Percentiles rank a stretch among this genome's conserved stretches.
Conservation (phyloP, 2,797 vertebrate species). For the Oryzias dopingdopingensis region DNA sequence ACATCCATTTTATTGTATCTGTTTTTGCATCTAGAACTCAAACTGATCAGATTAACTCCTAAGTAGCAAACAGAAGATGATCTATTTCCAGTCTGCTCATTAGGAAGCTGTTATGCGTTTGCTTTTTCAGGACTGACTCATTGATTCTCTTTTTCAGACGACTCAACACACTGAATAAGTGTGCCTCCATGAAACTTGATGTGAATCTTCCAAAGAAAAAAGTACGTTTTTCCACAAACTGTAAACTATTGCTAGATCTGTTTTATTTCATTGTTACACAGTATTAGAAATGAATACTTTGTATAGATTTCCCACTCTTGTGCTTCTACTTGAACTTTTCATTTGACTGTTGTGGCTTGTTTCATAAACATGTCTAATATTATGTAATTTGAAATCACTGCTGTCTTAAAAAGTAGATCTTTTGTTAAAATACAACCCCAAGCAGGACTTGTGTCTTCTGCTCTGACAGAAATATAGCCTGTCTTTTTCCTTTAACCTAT, state of each 20-base stretch:
- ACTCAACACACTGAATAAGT: slow-evolving; percentile 97
- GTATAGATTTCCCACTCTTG: background rate
- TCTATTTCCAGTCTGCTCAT: slow-evolving; percentile 31
- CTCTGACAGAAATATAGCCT: slow-evolving; percentile 17
- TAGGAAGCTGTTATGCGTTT: slow-evolving; percentile 12
- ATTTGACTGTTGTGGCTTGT: too few species aligned
- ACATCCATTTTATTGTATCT: slow-evolving; percentile 38
- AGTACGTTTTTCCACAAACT: slow-evolving; percentile 74
- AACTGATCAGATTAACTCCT: slow-evolving; percentile 38
- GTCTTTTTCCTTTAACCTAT: slow-evolving; percentile 31
- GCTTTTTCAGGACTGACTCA: slow-evolving; percentile 46
- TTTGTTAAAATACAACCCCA: too few species aligned
- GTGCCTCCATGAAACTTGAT: slow-evolving; percentile 99
- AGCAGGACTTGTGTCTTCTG: too few species aligned
- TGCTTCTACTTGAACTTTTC: too few species aligned
- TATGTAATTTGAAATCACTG: too few species aligned
- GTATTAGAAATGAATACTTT: background rate
- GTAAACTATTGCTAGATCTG: too few species aligned
- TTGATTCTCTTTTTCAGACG: slow-evolving; percentile 83
- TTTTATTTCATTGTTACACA: background rate
- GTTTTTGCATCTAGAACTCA: slow-evolving; percentile 29
- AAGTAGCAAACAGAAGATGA: slow-evolving; percentile 24
- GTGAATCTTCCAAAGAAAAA: slow-evolving; percentile 97
- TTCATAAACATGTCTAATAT: too few species aligned
- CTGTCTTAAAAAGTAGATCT: too few species aligned